Evolutionary conservation across 1,140 invertebrate genomes (phyloP).

Genomic region (Ceratina calcarata): DNA sequence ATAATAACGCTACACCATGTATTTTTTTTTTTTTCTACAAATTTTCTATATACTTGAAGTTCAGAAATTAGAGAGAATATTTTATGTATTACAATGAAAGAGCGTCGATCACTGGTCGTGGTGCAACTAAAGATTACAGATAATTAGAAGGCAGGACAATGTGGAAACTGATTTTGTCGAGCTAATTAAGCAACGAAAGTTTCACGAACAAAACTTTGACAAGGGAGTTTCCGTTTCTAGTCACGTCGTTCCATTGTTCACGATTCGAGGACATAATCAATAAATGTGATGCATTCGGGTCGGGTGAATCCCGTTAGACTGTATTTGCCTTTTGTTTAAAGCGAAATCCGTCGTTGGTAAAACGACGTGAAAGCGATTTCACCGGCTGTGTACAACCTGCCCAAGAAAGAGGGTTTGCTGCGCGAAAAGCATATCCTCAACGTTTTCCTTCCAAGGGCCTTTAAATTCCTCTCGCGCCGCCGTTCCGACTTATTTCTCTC

Average conservation of each 20-base stretch:
- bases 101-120: too few species aligned
- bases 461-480: not conserved
- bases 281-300: not conserved
- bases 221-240: not conserved
- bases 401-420: not conserved
- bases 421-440: not conserved
- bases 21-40: too few species aligned
- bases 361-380: not conserved
- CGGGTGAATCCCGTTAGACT: slow-evolving; percentile 5
- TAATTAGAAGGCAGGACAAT: too few species aligned
- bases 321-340: slow-evolving; percentile 26
- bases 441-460: not conserved
- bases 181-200: not conserved
- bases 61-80: too few species aligned
- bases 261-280: slow-evolving; percentile 21
- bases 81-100: too few species aligned
- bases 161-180: not conserved
- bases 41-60: too few species aligned
- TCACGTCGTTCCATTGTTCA: not conserved
- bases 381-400: not conserved
- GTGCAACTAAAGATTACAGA: too few species aligned
- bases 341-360: not conserved
- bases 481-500: too few species aligned
- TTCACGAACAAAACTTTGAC: not conserved
- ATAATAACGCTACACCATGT: too few species aligned